A percentile compares a stretch with the other conserved stretches of the same genome.
Conservation (phyloP, 2,113 vertebrate genomes). For the Galemys pyrenaicus region DNA sequence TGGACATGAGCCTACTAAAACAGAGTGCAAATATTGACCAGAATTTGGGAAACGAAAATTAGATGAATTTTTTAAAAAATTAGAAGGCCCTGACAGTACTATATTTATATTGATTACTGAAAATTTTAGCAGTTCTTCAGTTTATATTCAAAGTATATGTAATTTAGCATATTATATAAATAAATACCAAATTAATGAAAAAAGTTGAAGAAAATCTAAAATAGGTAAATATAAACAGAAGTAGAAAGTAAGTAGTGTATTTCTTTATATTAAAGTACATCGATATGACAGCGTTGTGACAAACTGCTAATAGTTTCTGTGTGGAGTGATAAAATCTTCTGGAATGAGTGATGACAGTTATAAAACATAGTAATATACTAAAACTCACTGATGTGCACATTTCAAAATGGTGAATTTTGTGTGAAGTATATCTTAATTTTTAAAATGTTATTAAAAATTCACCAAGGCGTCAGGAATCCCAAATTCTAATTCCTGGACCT, state of each 20-base stretch:
- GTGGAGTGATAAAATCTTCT: neutral
- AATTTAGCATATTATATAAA: constrained; percentile 6
- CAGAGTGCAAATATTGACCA: constrained; percentile 9
- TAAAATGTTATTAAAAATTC: neutral
- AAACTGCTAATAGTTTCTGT: neutral
- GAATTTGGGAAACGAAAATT: constrained; percentile 8
- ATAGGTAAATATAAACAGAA: neutral
- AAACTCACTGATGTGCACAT: neutral
- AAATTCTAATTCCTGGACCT: neutral
- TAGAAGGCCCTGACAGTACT: neutral
- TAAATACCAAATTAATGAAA: constrained; percentile 27
- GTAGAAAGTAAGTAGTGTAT: neutral
- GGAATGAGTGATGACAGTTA: neutral
- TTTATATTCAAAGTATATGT: neutral
- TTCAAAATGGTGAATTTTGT: constrained; percentile 26
- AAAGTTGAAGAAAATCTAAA: constrained; percentile 38
- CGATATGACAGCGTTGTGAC: neutral
- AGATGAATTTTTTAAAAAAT: neutral
- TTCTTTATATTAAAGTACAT: neutral
- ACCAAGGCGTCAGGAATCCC: neutral
- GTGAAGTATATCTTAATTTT: neutral
- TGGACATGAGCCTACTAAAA: neutral
- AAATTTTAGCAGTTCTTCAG: constrained; percentile 17
- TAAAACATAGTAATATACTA: neutral
- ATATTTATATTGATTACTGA: constrained; percentile 1